These are phyloP conservation scores for Epinotia demarniana DNA, from an alignment of 2,888 invertebrate species.

Conservation along the genomic window DNA sequence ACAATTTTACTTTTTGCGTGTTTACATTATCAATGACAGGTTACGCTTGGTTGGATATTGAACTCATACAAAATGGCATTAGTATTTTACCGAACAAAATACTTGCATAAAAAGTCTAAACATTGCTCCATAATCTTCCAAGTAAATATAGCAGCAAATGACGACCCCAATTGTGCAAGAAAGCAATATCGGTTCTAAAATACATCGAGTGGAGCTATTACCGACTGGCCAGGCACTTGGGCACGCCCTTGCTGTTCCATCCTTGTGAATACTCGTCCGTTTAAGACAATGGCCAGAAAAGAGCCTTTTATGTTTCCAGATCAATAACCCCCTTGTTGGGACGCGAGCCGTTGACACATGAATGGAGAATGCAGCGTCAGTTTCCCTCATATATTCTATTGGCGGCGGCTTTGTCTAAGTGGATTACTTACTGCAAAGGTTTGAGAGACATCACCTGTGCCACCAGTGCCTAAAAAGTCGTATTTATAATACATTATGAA, in stretches of 20 bases:
- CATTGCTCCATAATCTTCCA: not conserved
- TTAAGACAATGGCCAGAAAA: slow-evolving; percentile 74
- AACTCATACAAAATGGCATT: not conserved
- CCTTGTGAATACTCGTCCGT: slow-evolving; percentile 53
- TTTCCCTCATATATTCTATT: slow-evolving; percentile 65
- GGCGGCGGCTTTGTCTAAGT: slow-evolving; percentile 59
- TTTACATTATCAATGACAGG: slow-evolving; percentile 6
- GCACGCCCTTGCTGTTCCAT: slow-evolving; percentile 67
- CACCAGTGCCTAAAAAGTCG: no score
- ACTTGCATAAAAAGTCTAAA: slow-evolving; percentile 7
- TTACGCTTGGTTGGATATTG: slow-evolving; percentile 5
- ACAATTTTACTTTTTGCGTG: slow-evolving; percentile 6
- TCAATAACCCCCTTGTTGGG: slow-evolving; percentile 72
- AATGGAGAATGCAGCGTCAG: slow-evolving; percentile 65
- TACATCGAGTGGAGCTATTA: slow-evolving; percentile 61
- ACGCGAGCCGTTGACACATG: slow-evolving; percentile 72
- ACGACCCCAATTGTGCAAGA: slow-evolving; percentile 63
- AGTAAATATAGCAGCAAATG: slow-evolving; percentile 55
- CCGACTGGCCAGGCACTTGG: slow-evolving; percentile 65
- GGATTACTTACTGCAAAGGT: slow-evolving; percentile 29
- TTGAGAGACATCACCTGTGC: slow-evolving; percentile 4
- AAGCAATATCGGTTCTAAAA: slow-evolving; percentile 67
- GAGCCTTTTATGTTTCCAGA: slow-evolving; percentile 73
- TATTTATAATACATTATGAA: no score
- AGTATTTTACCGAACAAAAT: not conserved